Percentiles rank a stretch among this genome's conserved stretches.
phyloP scores from a whole-genome alignment of 2,888 invertebrate species.

The Argyresthia goedartella region DNA sequence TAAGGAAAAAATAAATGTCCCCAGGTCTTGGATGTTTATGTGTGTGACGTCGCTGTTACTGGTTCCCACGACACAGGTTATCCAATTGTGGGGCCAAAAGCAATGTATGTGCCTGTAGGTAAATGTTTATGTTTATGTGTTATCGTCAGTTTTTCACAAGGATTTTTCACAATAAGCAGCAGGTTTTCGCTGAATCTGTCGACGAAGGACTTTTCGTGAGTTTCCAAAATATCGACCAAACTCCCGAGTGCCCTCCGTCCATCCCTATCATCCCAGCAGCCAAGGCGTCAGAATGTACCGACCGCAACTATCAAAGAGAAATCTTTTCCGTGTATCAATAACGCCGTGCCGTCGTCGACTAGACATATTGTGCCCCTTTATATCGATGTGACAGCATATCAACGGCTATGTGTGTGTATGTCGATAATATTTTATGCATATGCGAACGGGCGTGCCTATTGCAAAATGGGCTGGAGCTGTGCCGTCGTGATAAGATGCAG shows the following conservation, averaged over 20 bases:
- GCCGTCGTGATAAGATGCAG: conserved; percentile 2
- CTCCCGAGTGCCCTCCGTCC: too few species aligned
- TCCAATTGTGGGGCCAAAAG: too few species aligned
- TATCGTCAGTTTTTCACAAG: too few species aligned
- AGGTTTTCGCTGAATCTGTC: too few species aligned
- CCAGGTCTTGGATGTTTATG: too few species aligned
- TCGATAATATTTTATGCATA: conserved; percentile 10
- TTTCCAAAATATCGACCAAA: background rate
- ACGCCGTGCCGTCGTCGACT: conserved; percentile 43
- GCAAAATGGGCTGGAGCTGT: conserved; percentile 2
- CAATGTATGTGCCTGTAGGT: too few species aligned
- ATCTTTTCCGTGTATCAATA: conserved; percentile 73
- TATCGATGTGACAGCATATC: conserved; percentile 8
- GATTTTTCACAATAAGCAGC: too few species aligned
- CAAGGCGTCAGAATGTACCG: conserved; percentile 58
- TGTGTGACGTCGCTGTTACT: too few species aligned
- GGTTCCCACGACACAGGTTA: too few species aligned
- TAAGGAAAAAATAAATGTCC: too few species aligned
- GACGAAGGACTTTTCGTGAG: background rate
- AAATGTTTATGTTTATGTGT: too few species aligned
- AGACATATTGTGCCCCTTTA: conserved; percentile 45
- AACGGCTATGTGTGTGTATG: conserved; percentile 6
- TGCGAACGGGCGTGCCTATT: conserved; percentile 6
- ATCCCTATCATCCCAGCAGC: background rate
- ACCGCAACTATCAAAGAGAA: conserved; percentile 71